These are phyloP conservation scores for Passer montanus DNA, from an alignment of 2,113 vertebrate genomes.

Conservation along the genomic window DNA sequence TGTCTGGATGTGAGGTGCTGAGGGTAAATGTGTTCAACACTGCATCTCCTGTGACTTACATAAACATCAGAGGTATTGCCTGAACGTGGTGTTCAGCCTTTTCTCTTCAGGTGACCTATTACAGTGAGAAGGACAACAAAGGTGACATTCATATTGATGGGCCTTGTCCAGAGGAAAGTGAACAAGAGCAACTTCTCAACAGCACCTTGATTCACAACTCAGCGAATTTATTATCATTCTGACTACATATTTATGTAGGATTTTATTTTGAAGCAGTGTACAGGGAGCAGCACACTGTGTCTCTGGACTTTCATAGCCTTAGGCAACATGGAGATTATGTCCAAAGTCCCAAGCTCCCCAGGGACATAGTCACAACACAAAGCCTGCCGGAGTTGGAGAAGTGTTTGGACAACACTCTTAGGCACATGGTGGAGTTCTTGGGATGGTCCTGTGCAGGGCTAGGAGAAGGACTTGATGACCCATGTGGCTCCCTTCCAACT, in stretches of 20 bases:
- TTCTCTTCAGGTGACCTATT: neutral
- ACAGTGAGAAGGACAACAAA: neutral
- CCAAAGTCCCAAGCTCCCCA: neutral
- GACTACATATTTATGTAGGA: neutral
- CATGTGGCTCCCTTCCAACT: neutral
- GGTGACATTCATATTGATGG: neutral
- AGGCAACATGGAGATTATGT: neutral
- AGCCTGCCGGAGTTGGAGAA: neutral
- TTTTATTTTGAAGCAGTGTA: neutral
- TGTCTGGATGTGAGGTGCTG: neutral
- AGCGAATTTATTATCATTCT: neutral
- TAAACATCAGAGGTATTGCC: neutral
- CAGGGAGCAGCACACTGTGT: neutral
- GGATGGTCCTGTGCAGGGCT: neutral
- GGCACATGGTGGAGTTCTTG: neutral
- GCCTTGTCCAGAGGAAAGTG: neutral
- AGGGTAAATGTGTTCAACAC: neutral
- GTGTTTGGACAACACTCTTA: neutral
- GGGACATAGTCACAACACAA: accelerated
- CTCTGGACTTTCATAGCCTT: neutral
- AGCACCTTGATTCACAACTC: neutral
- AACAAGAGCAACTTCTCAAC: neutral
- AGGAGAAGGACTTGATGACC: neutral
- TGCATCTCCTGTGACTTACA: neutral
- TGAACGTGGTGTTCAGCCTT: neutral